A percentile compares a stretch with the other conserved stretches of the same genome.
Evolutionary conservation across 2,113 vertebrate genomes (phyloP).

Genomic region (Pseudorhombus dupliciocellatus): DNA sequence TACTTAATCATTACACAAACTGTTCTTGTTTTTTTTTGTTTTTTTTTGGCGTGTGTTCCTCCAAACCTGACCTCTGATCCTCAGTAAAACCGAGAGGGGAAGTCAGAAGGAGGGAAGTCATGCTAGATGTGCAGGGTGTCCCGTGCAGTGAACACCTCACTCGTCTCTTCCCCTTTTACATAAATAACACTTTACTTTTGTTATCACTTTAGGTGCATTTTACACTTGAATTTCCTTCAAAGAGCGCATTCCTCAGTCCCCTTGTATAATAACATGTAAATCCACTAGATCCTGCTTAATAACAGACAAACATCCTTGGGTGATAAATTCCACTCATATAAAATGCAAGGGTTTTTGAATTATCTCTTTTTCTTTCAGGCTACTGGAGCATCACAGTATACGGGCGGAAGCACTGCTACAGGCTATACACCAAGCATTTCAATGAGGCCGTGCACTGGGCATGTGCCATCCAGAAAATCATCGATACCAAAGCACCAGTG

Average conservation of each 20-base stretch:
- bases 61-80: constrained; percentile 53
- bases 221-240: no score
- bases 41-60: constrained; percentile 57
- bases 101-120: constrained; percentile 33
- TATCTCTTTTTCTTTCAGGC: constrained; percentile 74
- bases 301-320: no score
- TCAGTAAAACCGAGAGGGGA: constrained; percentile 49
- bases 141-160: constrained; percentile 1
- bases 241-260: no score
- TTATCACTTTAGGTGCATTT: no score
- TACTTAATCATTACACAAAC: constrained; percentile 36
- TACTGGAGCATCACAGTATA: constrained; percentile 94
- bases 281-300: background rate
- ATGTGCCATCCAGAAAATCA: constrained; percentile 91
- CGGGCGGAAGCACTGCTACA: constrained; percentile 92
- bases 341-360: background rate
- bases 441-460: constrained; percentile 94
- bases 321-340: background rate
- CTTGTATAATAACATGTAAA: no score
- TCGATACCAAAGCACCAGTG: constrained; percentile 90
- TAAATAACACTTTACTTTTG: background rate
- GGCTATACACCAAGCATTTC: constrained; percentile 91
- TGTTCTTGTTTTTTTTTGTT: constrained; percentile 65
- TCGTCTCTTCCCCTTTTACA: constrained; percentile 14
- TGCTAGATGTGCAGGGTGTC: constrained; percentile 4